phyloP scores from a whole-genome alignment of 2,797 vertebrate species.

The Eremophila alpestris region DNA sequence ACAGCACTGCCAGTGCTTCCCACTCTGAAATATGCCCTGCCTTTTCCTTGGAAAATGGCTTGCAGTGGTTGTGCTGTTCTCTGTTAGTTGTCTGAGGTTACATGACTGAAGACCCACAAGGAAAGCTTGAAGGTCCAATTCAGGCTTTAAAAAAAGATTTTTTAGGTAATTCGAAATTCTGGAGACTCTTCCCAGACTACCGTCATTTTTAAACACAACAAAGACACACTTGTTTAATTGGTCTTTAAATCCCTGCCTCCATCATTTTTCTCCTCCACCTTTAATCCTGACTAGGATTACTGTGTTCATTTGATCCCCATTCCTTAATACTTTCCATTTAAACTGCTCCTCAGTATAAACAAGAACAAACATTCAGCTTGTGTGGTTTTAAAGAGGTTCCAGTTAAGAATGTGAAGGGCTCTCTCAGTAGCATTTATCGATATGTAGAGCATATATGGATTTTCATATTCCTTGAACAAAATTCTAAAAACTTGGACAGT shows the following conservation, averaged over 20 bases:
- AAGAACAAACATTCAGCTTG: background rate
- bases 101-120: background rate
- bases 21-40: background rate
- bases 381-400: background rate
- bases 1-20: background rate
- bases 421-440: background rate
- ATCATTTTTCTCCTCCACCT: background rate
- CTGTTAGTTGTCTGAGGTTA: background rate
- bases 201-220: background rate
- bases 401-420: background rate
- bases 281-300: background rate
- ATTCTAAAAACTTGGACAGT: background rate
- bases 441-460: background rate
- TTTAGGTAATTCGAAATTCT: background rate
- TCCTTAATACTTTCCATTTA: background rate
- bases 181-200: background rate
- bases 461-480: background rate
- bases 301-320: background rate
- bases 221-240: background rate
- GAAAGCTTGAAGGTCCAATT: background rate
- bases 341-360: background rate
- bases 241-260: background rate
- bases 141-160: background rate
- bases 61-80: rapidly evolving
- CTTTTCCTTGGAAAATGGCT: background rate